Evolutionary conservation across 2,888 invertebrate species (phyloP).

Genomic region (Boloria euphrosyne): DNA sequence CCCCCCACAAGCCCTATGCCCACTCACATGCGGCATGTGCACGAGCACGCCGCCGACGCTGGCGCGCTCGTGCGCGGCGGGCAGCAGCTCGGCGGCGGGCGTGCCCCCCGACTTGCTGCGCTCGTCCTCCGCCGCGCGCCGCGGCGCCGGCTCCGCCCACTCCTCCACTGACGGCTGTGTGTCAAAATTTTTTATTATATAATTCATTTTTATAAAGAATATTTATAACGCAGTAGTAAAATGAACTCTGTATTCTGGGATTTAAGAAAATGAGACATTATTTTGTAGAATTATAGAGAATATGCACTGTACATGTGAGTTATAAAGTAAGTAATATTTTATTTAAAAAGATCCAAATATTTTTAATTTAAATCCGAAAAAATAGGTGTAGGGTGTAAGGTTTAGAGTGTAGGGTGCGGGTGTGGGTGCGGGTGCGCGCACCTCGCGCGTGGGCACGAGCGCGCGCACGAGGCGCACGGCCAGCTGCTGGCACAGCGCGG

Average conservation of each 20-base stretch:
- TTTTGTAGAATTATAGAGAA: too few relatives aligned
- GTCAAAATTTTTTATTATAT: too few relatives aligned
- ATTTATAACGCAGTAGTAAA: too few relatives aligned
- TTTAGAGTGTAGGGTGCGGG: not conserved
- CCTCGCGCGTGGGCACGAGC: constrained; percentile 82
- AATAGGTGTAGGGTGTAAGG: too few relatives aligned
- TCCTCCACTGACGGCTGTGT: constrained; percentile 82
- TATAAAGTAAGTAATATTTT: too few relatives aligned
- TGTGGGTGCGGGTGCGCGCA: not conserved
- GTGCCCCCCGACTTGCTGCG: constrained; percentile 57
- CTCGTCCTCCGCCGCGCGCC: constrained; percentile 86
- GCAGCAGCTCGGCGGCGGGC: constrained; percentile 53
- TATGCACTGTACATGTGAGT: too few relatives aligned
- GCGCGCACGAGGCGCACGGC: constrained; percentile 90
- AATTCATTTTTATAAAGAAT: too few relatives aligned
- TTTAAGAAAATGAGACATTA: too few relatives aligned
- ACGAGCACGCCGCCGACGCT: constrained; percentile 93
- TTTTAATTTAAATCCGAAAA: too few relatives aligned
- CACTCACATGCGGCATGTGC: constrained; percentile 95
- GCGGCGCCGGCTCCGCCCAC: constrained; percentile 79
- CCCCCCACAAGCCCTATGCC: not conserved
- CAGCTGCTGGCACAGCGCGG: constrained; percentile 97
- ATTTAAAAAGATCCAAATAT: too few relatives aligned
- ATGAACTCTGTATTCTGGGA: too few relatives aligned
- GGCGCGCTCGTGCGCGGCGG: constrained; percentile 75